Percentiles rank a stretch among this genome's conserved stretches.
phyloP scores from a whole-genome alignment of 2,888 invertebrate genomes.

The Mythimna albipuncta region DNA sequence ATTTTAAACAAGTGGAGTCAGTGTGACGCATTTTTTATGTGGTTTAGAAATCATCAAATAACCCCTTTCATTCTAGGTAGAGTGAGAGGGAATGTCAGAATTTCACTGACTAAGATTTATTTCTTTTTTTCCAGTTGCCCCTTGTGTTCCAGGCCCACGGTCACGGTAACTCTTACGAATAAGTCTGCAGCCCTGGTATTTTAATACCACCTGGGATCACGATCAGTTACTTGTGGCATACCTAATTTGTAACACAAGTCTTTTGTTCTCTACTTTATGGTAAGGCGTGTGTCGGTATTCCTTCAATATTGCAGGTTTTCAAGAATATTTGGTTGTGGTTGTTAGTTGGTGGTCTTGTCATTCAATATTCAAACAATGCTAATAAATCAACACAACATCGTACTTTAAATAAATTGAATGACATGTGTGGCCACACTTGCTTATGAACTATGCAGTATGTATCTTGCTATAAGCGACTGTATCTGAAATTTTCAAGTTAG shows the following conservation, averaged over 20 bases:
- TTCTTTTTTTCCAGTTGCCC: too few relatives aligned
- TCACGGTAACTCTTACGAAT: too few relatives aligned
- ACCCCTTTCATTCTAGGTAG: too few relatives aligned
- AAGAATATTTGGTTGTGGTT: not conserved
- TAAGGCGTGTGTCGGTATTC: not conserved
- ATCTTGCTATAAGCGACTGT: not conserved
- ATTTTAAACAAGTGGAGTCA: too few relatives aligned
- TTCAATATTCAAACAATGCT: not conserved
- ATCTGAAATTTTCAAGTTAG: constrained; percentile 8
- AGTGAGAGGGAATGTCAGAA: too few relatives aligned
- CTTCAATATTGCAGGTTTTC: not conserved
- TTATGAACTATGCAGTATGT: not conserved
- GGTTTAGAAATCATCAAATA: too few relatives aligned
- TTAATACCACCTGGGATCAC: not conserved
- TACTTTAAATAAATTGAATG: constrained; percentile 20
- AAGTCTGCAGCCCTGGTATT: too few relatives aligned
- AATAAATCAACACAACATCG: not conserved
- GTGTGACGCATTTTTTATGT: too few relatives aligned
- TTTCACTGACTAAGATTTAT: too few relatives aligned
- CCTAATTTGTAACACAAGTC: not conserved
- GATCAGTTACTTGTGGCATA: not conserved
- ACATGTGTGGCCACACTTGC: not conserved
- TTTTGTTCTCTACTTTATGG: not conserved
- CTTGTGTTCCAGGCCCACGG: too few relatives aligned
- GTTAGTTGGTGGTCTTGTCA: too few relatives aligned